A percentile compares a stretch with the other conserved stretches of the same genome.
Evolutionary conservation across 2,888 invertebrate species (phyloP).

Genomic region (Ormyrus nitidulus): DNA sequence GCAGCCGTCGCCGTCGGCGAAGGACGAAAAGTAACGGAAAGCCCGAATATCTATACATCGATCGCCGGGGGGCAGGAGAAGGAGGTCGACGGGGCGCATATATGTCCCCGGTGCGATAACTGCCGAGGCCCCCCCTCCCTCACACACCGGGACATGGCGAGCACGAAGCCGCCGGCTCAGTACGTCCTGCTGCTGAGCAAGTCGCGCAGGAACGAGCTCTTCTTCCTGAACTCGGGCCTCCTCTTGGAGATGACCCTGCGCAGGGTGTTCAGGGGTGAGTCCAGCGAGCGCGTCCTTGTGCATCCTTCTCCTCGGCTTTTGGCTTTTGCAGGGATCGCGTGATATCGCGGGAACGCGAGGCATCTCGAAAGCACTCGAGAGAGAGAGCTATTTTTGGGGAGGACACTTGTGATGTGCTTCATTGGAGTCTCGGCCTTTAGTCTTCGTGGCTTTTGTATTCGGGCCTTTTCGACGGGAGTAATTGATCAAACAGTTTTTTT

Average conservation of each 20-base stretch:
- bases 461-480: too few relatives aligned
- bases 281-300: background rate
- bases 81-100: background rate
- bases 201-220: constrained; percentile 61
- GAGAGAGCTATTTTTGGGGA: too few relatives aligned
- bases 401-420: too few relatives aligned
- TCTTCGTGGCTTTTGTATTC: too few relatives aligned
- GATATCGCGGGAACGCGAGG: too few relatives aligned
- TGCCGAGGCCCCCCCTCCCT: background rate
- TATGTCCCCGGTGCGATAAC: background rate
- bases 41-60: background rate
- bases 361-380: too few relatives aligned
- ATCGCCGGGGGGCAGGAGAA: background rate
- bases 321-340: too few relatives aligned
- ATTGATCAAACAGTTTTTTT: too few relatives aligned
- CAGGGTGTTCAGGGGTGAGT: constrained; percentile 65
- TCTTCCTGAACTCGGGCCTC: constrained; percentile 61
- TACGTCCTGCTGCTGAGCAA: constrained; percentile 63
- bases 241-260: constrained; percentile 63
- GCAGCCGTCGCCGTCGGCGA: background rate
- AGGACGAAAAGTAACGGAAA: background rate
- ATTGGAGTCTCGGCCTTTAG: too few relatives aligned
- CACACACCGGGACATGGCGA: background rate
- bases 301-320: too few relatives aligned
- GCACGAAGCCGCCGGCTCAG: constrained; percentile 32